Conservation (phyloP, 2,113 vertebrate genomes). For the Chlorodrepanis virens region DNA sequence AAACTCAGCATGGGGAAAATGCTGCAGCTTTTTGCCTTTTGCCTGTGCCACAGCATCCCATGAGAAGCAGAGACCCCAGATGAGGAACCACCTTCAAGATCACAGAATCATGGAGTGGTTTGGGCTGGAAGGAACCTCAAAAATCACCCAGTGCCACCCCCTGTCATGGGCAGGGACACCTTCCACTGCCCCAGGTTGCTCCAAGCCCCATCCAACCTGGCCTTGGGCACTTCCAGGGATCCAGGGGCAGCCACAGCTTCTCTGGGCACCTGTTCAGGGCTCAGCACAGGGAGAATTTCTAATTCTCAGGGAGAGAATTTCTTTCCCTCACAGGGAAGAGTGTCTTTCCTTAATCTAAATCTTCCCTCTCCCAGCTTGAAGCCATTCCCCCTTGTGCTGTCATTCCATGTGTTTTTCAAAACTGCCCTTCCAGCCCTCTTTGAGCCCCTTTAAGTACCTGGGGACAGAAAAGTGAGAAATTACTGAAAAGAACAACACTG, state of each 20-base stretch:
- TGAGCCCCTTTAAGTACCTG: background rate
- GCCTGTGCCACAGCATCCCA: background rate
- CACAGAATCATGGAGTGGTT: background rate
- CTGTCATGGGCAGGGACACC: background rate
- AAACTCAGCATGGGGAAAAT: background rate
- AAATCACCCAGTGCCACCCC: accelerated
- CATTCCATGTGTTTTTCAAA: background rate
- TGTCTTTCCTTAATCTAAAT: background rate
- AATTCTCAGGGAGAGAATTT: no score
- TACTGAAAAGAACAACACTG: background rate
- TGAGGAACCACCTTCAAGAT: background rate
- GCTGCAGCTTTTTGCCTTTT: background rate
- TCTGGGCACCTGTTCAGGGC: background rate
- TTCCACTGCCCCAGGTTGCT: accelerated
- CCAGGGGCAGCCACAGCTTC: background rate
- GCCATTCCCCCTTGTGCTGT: background rate
- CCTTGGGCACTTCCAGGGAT: background rate
- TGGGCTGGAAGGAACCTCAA: background rate
- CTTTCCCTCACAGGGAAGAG: background rate
- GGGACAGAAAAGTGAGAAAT: background rate
- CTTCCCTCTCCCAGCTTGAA: background rate
- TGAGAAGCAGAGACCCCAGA: background rate
- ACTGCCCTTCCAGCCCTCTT: background rate
- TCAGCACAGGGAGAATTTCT: no score
- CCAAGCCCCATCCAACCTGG: accelerated